A percentile compares a stretch with the other conserved stretches of the same genome.
phyloP scores from a whole-genome alignment of 2,113 vertebrate species.

The Anguilla rostrata region DNA sequence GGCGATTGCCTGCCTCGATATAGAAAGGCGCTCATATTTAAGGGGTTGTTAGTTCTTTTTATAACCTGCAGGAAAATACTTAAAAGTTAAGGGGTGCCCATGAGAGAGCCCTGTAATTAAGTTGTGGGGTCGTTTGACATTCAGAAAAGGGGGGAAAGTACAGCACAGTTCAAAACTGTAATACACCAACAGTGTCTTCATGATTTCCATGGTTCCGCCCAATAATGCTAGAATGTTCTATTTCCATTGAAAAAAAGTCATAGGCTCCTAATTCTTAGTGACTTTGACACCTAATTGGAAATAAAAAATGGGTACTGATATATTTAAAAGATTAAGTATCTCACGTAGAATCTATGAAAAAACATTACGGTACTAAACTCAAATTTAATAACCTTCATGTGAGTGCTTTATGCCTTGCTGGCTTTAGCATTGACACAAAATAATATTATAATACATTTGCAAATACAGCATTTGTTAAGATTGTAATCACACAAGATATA shows the following conservation, averaged over 20 bases:
- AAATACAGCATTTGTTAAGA: no score
- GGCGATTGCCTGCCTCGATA: neutral
- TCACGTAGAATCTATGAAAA: neutral
- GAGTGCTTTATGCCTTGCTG: no score
- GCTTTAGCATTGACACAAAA: no score
- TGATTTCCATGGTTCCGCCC: neutral
- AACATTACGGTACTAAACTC: neutral
- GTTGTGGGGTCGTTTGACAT: neutral
- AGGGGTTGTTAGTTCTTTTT: neutral
- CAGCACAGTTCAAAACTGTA: neutral
- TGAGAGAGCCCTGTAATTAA: neutral
- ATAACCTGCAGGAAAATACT: neutral
- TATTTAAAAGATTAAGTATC: neutral
- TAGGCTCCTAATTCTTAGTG: neutral
- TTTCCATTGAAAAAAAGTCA: neutral
- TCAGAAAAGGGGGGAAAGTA: neutral
- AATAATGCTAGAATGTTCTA: neutral
- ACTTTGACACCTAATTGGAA: neutral
- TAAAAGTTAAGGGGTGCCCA: conserved; percentile 4
- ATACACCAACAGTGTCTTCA: neutral
- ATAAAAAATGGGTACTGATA: neutral
- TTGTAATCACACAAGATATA: no score
- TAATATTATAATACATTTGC: no score
- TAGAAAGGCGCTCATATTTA: neutral
- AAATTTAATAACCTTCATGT: neutral